These are phyloP conservation scores for Eupithecia subumbrata DNA, from an alignment of 2,888 invertebrate genomes.

Conservation along the genomic window DNA sequence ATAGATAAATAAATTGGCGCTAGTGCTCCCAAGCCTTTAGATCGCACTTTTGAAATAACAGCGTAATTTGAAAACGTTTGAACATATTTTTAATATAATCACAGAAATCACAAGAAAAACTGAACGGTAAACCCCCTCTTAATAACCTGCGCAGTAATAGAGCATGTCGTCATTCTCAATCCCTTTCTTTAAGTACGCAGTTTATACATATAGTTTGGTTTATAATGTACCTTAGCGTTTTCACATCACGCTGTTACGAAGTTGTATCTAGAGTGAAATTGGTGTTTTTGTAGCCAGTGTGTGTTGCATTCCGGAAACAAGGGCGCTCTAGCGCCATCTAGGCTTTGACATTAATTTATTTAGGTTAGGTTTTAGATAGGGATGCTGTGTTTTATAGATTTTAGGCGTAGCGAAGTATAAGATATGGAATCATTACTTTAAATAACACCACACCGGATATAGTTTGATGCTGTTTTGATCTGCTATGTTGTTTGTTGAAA, in stretches of 20 bases:
- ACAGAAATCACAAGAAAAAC: not conserved
- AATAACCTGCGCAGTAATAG: not conserved
- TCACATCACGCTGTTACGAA: not conserved
- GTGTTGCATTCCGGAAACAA: slow-evolving; percentile 70
- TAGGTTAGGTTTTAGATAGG: slow-evolving; percentile 62
- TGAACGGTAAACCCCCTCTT: not conserved
- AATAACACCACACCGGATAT: not conserved
- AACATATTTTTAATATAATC: not conserved
- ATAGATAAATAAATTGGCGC: slow-evolving; percentile 47
- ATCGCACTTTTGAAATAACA: not conserved
- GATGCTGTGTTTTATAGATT: slow-evolving; percentile 27
- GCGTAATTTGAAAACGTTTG: not conserved
- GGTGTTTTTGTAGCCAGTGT: slow-evolving; percentile 46
- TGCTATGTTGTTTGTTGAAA: not conserved
- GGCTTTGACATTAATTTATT: slow-evolving; percentile 65
- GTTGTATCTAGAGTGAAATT: slow-evolving; percentile 36
- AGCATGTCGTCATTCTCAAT: not conserved
- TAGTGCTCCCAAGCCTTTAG: slow-evolving; percentile 38
- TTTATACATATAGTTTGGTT: not conserved
- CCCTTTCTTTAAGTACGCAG: not conserved
- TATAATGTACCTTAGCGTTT: not conserved
- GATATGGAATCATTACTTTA: not conserved
- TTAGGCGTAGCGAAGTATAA: not conserved
- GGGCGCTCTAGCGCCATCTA: slow-evolving; percentile 48
- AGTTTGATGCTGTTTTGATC: not conserved